Evolutionary conservation across 2,888 invertebrate genomes (phyloP).

Genomic region (Clitarchus hookeri): DNA sequence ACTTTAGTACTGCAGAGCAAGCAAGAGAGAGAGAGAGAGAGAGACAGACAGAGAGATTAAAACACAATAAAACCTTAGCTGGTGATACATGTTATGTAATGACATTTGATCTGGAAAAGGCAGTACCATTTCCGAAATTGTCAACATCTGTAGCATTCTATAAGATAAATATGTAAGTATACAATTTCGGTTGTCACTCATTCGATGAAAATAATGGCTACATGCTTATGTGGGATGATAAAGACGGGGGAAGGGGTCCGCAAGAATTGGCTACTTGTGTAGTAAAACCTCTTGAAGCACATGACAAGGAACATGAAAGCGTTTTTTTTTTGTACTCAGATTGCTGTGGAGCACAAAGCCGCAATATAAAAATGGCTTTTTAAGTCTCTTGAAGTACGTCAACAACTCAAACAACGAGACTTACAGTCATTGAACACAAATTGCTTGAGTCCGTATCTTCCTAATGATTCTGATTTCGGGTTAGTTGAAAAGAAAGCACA

Average conservation of each 20-base stretch:
- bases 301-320: neutral
- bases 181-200: conserved; percentile 10
- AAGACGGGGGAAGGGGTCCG: neutral
- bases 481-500: conserved; percentile 15
- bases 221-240: neutral
- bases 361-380: conserved; percentile 28
- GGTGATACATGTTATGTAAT: neutral
- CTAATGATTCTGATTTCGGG: conserved; percentile 33
- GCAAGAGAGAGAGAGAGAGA: conserved; percentile 10
- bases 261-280: no score
- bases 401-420: neutral
- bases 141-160: conserved; percentile 34
- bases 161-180: conserved; percentile 34
- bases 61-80: neutral
- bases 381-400: conserved; percentile 19
- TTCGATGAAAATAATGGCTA: neutral
- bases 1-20: conserved; percentile 21
- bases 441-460: conserved; percentile 26
- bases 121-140: neutral
- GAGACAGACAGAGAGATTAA: no score
- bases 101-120: conserved; percentile 18
- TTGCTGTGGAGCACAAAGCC: conserved; percentile 30
- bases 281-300: no score
- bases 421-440: conserved; percentile 25
- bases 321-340: conserved; percentile 22